These are phyloP conservation scores for Cottoperca gobio DNA, from an alignment of 2,797 vertebrate species.

Conservation along the genomic window DNA sequence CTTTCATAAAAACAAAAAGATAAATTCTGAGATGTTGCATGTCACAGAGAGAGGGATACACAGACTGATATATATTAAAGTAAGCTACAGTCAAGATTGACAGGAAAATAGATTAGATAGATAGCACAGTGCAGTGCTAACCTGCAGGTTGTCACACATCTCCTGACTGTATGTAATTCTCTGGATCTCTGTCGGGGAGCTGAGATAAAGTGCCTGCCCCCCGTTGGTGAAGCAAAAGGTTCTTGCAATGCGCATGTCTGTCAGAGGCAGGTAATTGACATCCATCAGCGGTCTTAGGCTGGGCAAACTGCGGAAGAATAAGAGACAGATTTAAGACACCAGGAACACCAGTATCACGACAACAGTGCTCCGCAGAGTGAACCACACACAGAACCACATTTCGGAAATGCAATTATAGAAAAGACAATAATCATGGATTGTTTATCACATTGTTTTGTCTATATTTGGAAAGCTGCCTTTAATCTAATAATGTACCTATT, in stretches of 20 bases:
- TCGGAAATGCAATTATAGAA: accelerated
- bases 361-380: neutral
- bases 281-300: constrained; percentile 97
- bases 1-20: neutral
- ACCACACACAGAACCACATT: neutral
- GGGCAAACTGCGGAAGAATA: constrained; percentile 87
- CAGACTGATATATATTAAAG: neutral
- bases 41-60: neutral
- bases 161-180: constrained; percentile 98
- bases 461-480: neutral
- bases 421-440: neutral
- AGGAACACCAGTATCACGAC: neutral
- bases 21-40: neutral
- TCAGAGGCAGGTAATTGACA: constrained; percentile 94
- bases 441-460: neutral
- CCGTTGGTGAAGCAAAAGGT: constrained; percentile 98
- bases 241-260: constrained; percentile 98
- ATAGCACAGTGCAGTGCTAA: constrained; percentile 62
- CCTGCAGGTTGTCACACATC: constrained; percentile 98
- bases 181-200: constrained; percentile 98
- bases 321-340: constrained; percentile 17
- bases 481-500: neutral
- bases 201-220: constrained; percentile 96
- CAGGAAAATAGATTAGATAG: neutral
- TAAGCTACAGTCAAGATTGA: too few relatives aligned